Evolutionary conservation across 2,113 vertebrate species (phyloP), one percentile per base, ranked within the genome.

Genomic region (Otocyon megalotis): DNA sequence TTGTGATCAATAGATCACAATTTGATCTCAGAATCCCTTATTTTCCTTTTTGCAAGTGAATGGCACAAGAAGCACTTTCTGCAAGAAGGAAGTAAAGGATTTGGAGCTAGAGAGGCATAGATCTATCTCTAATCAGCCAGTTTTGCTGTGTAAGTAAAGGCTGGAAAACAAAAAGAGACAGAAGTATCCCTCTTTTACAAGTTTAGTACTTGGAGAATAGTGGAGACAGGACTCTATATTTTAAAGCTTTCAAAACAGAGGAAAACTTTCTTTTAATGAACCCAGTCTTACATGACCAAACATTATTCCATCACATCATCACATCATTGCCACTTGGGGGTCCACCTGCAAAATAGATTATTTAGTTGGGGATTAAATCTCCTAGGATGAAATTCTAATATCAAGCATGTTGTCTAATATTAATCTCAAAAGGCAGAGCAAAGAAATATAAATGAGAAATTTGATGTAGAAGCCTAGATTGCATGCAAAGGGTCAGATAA

Each of bases 1-100:
- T 65, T 94, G 69, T 79, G 87, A 98, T 98, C 98, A 98, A 97
- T 98, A n/a, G n/a, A n/a, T n/a, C n/a, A n/a, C n/a, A n/a, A n/a
- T 98, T 98, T 98, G 96, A 97, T 98, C 88, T 94, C 54, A 83
- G 96, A 98, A 97, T 97, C 50, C 24, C 96, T 98, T 97, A 72
- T 98, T 62, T 98, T 97, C 93, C 28, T 97, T 97, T 90, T 96
- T 96, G 85, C 86, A 97, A 94, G n/a, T 92, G 67, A 48, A 97
- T 94, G 91, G 79, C 81, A 83, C 60, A 93, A 93, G 82, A 67
- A 94, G 72, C 86, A 48, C 14, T 88, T 92, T 94, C 63, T 97
- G n/a, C 7, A 93, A 67, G 50, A 85, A 80, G 32, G n/a, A 98
- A 93, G 84, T 58, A 96, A 97, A 97, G 10, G 1, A 63, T n/a